phyloP scores from a whole-genome alignment of 2,888 invertebrate species.

The Acronicta leporina region DNA sequence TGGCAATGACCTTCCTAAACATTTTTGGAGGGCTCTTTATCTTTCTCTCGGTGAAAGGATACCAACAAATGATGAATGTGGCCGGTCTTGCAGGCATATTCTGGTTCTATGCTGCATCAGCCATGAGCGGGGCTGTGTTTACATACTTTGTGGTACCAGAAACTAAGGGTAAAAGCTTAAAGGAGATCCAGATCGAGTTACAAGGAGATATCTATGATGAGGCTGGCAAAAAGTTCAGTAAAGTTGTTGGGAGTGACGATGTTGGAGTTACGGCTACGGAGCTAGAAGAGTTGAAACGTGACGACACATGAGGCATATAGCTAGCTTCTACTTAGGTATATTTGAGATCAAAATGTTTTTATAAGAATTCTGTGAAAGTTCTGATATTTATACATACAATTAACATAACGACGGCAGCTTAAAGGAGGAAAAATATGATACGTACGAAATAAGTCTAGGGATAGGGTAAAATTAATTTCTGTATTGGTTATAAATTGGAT shows the following conservation, averaged over 20 bases:
- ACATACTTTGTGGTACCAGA: constrained; percentile 83
- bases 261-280: constrained; percentile 10
- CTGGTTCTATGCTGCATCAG: constrained; percentile 77
- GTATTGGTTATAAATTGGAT: too few species aligned
- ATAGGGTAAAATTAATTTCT: too few species aligned
- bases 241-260: constrained; percentile 15
- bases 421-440: too few species aligned
- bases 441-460: too few species aligned
- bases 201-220: constrained; percentile 70
- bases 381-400: too few species aligned
- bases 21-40: constrained; percentile 78
- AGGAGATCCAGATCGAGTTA: constrained; percentile 86
- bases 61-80: constrained; percentile 80
- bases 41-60: constrained; percentile 83
- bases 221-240: constrained; percentile 53
- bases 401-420: too few species aligned
- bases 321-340: neutral
- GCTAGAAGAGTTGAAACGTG: constrained; percentile 15
- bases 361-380: too few species aligned
- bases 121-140: constrained; percentile 81
- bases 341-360: too few species aligned
- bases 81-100: constrained; percentile 85
- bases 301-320: neutral
- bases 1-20: constrained; percentile 83
- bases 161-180: constrained; percentile 88